Evolutionary conservation across 1,140 invertebrate species (phyloP).

Genomic region (Ceratosolen solmsi): DNA sequence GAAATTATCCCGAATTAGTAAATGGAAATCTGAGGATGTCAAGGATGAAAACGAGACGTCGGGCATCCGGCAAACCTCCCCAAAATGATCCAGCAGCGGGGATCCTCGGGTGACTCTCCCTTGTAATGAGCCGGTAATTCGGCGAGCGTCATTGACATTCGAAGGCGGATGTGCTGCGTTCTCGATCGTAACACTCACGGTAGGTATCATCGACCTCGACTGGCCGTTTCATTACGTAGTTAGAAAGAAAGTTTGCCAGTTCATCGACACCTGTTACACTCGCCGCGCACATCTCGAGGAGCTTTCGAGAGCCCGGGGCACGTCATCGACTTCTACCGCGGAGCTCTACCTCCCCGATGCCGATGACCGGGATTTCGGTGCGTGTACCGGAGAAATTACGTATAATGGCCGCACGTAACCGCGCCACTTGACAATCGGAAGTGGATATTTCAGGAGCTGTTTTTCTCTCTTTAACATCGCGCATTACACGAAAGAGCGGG

Average conservation of each 20-base stretch:
- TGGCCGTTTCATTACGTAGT: slow-evolving; percentile 51
- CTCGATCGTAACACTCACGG: slow-evolving; percentile 17
- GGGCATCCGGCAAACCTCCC: too few relatives aligned
- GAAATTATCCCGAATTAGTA: too few relatives aligned
- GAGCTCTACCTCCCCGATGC: not conserved
- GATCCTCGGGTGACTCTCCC: not conserved
- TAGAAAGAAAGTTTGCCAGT: slow-evolving; percentile 56
- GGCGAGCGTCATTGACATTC: slow-evolving; percentile 50
- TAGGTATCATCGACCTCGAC: slow-evolving; percentile 48
- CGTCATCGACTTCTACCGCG: not conserved
- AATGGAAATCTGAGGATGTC: too few relatives aligned
- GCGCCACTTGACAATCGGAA: slow-evolving; percentile 19
- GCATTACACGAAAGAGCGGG: too few relatives aligned
- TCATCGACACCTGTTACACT: slow-evolving; percentile 56
- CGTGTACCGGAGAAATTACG: slow-evolving; percentile 10
- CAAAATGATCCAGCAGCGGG: too few relatives aligned
- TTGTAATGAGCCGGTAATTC: slow-evolving; percentile 29
- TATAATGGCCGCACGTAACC: slow-evolving; percentile 33
- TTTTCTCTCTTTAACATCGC: too few relatives aligned
- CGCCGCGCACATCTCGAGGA: slow-evolving; percentile 28
- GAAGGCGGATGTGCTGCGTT: slow-evolving; percentile 47
- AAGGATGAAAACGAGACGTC: too few relatives aligned
- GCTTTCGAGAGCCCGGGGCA: not conserved
- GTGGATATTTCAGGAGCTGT: not conserved
- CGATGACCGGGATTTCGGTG: slow-evolving; percentile 43